Conservation (phyloP, 2,797 vertebrate species). For the Mormyrops boulengeri region DNA sequence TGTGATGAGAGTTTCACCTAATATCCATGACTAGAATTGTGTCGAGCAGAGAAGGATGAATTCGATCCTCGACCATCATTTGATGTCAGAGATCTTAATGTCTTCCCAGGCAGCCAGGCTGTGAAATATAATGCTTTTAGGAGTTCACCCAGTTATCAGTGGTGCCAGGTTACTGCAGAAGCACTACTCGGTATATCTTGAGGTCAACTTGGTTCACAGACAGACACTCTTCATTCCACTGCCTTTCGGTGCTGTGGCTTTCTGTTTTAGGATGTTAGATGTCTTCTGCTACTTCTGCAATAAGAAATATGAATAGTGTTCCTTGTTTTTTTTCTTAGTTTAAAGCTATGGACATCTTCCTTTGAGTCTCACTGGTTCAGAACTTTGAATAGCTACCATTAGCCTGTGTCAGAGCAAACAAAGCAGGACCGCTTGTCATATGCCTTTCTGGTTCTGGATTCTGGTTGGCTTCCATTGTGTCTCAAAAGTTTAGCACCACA, state of each 20-base stretch:
- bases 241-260: neutral
- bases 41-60: neutral
- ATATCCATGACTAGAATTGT: neutral
- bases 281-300: neutral
- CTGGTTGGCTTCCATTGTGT: neutral
- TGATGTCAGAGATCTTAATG: neutral
- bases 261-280: neutral
- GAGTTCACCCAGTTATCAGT: neutral
- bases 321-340: neutral
- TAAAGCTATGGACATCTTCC: neutral
- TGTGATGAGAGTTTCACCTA: neutral
- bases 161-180: neutral
- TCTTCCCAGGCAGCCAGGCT: neutral
- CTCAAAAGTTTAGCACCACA: neutral
- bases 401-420: neutral
- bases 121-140: neutral
- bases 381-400: neutral
- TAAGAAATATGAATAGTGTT: neutral
- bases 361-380: neutral
- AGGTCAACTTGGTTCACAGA: neutral
- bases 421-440: neutral
- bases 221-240: neutral
- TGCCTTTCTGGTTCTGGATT: neutral
- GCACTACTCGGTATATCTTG: neutral
- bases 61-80: neutral